These are phyloP conservation scores for Hexactinellida sp. DNA, from an alignment of 37 sponge, comb jelly and placozoan species.

Conservation along the genomic window DNA sequence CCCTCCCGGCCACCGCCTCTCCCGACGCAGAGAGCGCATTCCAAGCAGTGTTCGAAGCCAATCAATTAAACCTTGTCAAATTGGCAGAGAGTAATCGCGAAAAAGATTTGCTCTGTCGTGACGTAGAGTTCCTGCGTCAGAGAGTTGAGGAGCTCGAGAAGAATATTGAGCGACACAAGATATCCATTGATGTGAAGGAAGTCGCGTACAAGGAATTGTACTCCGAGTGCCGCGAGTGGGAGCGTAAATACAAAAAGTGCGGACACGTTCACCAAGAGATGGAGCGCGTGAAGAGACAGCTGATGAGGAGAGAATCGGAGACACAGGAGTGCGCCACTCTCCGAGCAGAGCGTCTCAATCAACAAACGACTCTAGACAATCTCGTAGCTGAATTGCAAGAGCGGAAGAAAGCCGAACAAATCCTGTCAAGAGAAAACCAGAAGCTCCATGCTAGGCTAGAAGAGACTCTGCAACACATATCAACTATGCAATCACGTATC, in stretches of 20 bases:
- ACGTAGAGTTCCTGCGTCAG: slow-evolving; percentile 4
- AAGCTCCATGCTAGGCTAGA: background rate
- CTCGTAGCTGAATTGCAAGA: background rate
- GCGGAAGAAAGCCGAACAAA: background rate
- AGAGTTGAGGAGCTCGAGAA: background rate
- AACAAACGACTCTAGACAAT: slow-evolving; percentile 1
- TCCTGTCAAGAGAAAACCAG: background rate
- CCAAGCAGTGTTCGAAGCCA: slow-evolving; percentile 5
- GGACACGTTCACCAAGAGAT: background rate
- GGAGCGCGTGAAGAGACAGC: background rate
- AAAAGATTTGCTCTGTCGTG: background rate
- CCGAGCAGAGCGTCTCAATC: background rate
- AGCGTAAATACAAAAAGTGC: background rate
- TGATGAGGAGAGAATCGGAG: background rate
- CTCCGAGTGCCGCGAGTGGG: background rate
- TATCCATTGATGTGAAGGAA: slow-evolving; percentile 10
- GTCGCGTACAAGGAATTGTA: background rate
- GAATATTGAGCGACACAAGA: background rate
- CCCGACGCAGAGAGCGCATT: background rate
- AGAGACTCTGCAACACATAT: background rate
- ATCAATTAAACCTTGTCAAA: background rate
- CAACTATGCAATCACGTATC: background rate
- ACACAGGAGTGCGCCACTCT: background rate
- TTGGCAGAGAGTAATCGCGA: background rate
- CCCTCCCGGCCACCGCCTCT: background rate